A percentile compares a stretch with the other conserved stretches of the same genome.
phyloP scores from a whole-genome alignment of 1,140 invertebrate genomes.

The Brachionus paranguensis region DNA sequence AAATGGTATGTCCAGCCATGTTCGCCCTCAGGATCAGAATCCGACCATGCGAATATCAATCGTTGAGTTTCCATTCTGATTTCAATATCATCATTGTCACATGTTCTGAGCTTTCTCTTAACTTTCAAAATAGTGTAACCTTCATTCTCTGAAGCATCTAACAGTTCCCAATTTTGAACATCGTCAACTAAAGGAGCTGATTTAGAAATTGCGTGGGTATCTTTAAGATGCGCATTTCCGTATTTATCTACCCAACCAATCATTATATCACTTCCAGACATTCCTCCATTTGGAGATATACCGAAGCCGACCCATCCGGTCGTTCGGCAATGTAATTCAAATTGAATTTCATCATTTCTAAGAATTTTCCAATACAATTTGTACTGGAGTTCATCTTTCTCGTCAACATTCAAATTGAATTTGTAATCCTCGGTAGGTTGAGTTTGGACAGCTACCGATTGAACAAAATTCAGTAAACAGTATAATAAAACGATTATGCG shows the following conservation, averaged over 20 bases:
- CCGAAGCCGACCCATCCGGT: constrained; percentile 74
- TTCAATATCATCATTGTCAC: neutral
- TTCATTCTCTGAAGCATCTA: neutral
- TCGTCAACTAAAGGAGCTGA: constrained; percentile 1
- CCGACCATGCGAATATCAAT: neutral
- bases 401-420: neutral
- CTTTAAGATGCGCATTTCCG: constrained; percentile 9
- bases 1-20: constrained; percentile 31
- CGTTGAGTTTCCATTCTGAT: neutral
- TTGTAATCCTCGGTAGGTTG: neutral
- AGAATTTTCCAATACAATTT: neutral
- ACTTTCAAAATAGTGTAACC: constrained; percentile 21
- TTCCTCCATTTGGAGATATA: constrained; percentile 69
- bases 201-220: neutral
- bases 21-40: neutral
- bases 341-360: constrained; percentile 9
- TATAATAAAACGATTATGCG: too few relatives aligned
- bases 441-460: neutral
- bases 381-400: neutral
- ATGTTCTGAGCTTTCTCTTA: neutral
- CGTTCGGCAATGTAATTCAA: constrained; percentile 54
- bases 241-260: constrained; percentile 58
- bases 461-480: too few relatives aligned
- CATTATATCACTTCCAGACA: constrained; percentile 72
- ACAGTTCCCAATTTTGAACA: neutral